Evolutionary conservation across 2,888 invertebrate genomes (phyloP), one percentile per base, ranked within the genome.

Genomic region (Heliconius ethilla): DNA sequence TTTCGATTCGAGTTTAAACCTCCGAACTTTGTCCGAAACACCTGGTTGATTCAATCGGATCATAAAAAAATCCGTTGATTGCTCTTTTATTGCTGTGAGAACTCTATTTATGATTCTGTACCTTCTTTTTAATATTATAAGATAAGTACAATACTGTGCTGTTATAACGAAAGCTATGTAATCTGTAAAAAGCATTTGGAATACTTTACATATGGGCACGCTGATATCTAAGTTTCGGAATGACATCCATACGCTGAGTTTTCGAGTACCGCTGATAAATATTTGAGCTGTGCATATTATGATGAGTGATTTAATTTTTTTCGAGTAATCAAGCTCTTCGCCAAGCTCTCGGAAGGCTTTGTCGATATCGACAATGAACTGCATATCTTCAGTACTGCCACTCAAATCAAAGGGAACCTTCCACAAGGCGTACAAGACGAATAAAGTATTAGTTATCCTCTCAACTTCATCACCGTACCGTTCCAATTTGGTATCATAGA

Each of bases 391-490:
- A 1, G 79, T 78, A 72, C 87, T 84, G 4, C 85, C 83, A 76
- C 86, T 87, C 45, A 89, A 78, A 74, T 83, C 80, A 75, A 88
- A 89, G 1, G 90, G 87, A 72, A 89, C 81, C 79, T 90, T 88
- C 87, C 88, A 88, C 84, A 90, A 86, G 0, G 85, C 82, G 59
- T 88, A 85, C 4, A 88, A 7, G 15, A 88, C 86, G 65, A 86
- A 90, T 0, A 85, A 1, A 0, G 86, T 75, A 3, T 89, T 86
- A 2, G 84, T 81, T 25, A 87, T 79, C 77, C 87, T 86, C 80
- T 91, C 91, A 40, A 86, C 87, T 70, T 87, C 85, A 77, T 92
- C 92, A 0, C 91, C 92, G 76, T 91, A 92, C 13, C 88, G 86
- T 78, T 87, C 85, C 29, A 92, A 80, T 82, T 87, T 90, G 0